Conservation (phyloP, 2,888 invertebrate species). For the Coelogynopora nodosa region DNA sequence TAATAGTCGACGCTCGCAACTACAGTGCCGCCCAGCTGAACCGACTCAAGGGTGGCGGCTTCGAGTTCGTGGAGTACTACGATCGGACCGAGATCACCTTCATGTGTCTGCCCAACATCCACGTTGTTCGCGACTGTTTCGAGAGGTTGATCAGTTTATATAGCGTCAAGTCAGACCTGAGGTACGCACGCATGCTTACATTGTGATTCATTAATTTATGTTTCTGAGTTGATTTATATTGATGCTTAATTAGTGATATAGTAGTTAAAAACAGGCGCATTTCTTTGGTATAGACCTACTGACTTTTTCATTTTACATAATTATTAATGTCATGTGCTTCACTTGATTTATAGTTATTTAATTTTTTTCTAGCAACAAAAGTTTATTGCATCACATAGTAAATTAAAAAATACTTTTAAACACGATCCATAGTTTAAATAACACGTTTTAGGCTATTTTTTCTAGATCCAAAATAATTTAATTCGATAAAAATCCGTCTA, state of each 20-base stretch:
- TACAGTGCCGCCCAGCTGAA: conserved; percentile 94
- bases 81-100: conserved; percentile 89
- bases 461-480: no score
- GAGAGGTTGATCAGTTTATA: conserved; percentile 71
- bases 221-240: no score
- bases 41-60: conserved; percentile 90
- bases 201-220: neutral
- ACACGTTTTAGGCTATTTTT: no score
- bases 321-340: no score
- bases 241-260: neutral
- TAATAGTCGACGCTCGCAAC: conserved; percentile 86
- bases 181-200: neutral
- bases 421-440: no score
- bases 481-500: no score
- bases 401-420: no score
- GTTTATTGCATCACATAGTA: no score
- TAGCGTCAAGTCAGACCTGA: neutral
- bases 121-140: conserved; percentile 87
- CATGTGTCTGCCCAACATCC: conserved; percentile 95
- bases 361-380: no score
- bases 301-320: neutral
- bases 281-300: neutral
- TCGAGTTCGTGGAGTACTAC: conserved; percentile 82
- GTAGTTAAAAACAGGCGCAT: neutral
- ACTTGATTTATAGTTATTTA: no score